Conservation (phyloP, 2,797 vertebrate species). For the Brachyrhaphis roseni region DNA sequence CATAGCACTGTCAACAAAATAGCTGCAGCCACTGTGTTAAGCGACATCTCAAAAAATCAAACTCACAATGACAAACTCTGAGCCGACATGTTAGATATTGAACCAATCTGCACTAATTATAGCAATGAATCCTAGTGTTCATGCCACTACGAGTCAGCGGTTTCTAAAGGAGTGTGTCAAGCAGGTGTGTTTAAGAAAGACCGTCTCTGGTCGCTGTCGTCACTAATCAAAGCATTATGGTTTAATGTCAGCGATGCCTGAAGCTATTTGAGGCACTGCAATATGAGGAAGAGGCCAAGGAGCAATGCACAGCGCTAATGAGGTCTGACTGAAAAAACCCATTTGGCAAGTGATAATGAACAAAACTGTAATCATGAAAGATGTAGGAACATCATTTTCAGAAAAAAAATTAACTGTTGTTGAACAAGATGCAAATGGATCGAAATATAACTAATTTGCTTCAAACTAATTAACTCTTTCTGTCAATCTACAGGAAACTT, state of each 20-base stretch:
- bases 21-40: background rate
- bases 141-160: slow-evolving; percentile 1
- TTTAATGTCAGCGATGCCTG: slow-evolving; percentile 26
- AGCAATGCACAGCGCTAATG: slow-evolving; percentile 16
- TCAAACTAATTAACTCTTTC: background rate
- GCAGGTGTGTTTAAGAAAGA: slow-evolving; percentile 14
- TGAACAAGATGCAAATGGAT: background rate
- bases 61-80: slow-evolving; percentile 29
- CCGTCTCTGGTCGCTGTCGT: slow-evolving; percentile 42
- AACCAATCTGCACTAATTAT: slow-evolving; percentile 49
- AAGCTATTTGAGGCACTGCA: slow-evolving; percentile 24
- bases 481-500: background rate
- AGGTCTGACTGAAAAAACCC: slow-evolving; percentile 39
- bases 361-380: slow-evolving; percentile 9
- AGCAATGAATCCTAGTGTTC: slow-evolving; percentile 24
- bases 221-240: slow-evolving; percentile 13
- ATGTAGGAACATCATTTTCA: background rate
- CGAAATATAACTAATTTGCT: background rate
- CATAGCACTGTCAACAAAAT: slow-evolving; percentile 34
- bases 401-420: background rate
- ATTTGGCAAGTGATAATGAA: slow-evolving; percentile 25
- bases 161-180: background rate
- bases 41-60: slow-evolving; percentile 34
- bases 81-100: slow-evolving; percentile 58
- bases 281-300: slow-evolving; percentile 35